These are phyloP conservation scores for Odocoileus virginianus DNA, from an alignment of 2,113 vertebrate species.

Conservation along the genomic window DNA sequence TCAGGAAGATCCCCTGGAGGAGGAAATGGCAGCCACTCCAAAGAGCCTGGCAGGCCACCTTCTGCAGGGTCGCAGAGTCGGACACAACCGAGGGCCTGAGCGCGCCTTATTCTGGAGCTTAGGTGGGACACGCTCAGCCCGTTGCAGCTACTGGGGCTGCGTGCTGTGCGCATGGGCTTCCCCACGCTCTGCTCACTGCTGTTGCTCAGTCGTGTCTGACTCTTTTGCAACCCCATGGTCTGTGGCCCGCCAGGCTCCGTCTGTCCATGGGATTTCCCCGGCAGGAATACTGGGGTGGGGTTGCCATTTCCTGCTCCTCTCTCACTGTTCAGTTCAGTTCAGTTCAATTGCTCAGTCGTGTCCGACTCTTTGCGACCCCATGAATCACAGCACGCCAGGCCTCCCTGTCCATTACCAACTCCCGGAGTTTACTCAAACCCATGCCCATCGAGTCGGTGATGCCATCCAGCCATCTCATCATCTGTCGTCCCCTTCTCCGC, in stretches of 20 bases:
- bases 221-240: neutral
- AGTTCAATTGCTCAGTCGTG: too few species aligned
- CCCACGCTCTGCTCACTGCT: neutral
- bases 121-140: rapidly evolving
- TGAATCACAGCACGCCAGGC: too few species aligned
- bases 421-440: too few species aligned
- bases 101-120: rapidly evolving
- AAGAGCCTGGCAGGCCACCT: neutral
- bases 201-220: neutral
- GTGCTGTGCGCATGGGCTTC: rapidly evolving
- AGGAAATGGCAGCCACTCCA: neutral
- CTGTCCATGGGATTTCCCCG: neutral
- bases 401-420: too few species aligned
- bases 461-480: too few species aligned
- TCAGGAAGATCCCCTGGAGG: neutral
- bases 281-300: neutral
- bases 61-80: neutral
- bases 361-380: neutral
- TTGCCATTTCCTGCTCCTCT: neutral
- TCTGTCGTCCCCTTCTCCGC: too few species aligned
- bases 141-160: rapidly evolving
- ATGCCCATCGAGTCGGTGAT: too few species aligned
- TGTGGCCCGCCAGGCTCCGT: neutral
- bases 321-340: too few species aligned
- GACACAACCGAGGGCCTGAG: rapidly evolving